Conservation (phyloP, 2,797 vertebrate species). For the Alauda arvensis region DNA sequence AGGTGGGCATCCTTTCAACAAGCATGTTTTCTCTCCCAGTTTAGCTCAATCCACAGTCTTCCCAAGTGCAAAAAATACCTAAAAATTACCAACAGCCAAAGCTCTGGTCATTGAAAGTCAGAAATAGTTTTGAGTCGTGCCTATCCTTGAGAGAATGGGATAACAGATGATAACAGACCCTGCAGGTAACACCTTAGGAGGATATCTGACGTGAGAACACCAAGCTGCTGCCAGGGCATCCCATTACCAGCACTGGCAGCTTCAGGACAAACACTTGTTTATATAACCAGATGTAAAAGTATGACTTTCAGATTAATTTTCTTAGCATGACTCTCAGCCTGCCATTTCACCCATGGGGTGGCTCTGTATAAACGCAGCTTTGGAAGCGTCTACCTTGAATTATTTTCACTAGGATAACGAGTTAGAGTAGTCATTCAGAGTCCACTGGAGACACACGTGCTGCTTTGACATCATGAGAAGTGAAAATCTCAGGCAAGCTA, state of each 20-base stretch:
- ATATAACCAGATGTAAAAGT: neutral
- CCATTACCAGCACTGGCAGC: neutral
- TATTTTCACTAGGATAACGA: neutral
- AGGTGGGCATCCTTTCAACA: neutral
- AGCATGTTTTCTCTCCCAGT: neutral
- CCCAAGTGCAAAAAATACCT: neutral
- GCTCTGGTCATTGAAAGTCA: neutral
- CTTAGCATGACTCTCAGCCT: neutral
- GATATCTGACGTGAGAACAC: neutral
- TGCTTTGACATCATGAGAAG: neutral
- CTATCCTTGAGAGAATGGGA: neutral
- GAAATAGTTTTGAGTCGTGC: neutral
- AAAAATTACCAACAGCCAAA: neutral
- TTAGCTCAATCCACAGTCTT: neutral
- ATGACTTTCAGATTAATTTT: neutral
- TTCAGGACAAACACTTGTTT: neutral
- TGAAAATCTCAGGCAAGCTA: neutral
- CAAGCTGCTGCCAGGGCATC: neutral
- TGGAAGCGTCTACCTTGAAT: neutral
- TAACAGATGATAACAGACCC: neutral
- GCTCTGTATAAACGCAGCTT: neutral
- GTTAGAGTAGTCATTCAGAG: neutral
- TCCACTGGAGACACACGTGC: neutral
- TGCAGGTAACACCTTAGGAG: neutral
- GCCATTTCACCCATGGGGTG: neutral